Evolutionary conservation across 2,113 vertebrate genomes (phyloP).

Genomic region (Myotis davidii): DNA sequence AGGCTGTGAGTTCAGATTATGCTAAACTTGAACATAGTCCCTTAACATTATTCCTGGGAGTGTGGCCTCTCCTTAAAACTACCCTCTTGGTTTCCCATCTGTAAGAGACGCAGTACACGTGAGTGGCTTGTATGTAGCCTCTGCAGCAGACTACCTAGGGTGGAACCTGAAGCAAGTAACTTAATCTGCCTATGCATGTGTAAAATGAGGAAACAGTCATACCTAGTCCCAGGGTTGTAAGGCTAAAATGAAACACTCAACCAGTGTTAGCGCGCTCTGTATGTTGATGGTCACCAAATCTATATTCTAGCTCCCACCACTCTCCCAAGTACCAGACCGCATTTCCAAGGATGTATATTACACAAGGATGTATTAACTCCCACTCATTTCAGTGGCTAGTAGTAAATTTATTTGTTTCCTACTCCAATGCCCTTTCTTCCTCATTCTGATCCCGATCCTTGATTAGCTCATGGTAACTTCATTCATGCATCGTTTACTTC

Average conservation of each 20-base stretch:
- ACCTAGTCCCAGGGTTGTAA: background rate
- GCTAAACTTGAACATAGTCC: background rate
- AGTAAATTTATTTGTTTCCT: background rate
- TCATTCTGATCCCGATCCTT: background rate
- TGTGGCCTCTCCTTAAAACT: background rate
- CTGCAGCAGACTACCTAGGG: background rate
- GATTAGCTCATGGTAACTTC: background rate
- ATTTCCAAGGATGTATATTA: background rate
- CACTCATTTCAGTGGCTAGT: background rate
- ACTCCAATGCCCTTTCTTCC: background rate
- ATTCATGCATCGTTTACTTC: background rate
- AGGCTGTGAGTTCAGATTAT: too few relatives aligned
- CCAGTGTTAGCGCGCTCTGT: background rate
- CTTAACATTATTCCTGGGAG: background rate
- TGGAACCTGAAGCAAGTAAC: background rate
- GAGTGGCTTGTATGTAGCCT: fast-evolving
- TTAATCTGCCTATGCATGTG: background rate
- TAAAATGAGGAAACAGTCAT: background rate
- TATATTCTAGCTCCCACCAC: background rate
- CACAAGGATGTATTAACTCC: too few relatives aligned
- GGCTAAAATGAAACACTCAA: background rate
- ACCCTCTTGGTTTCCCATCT: background rate
- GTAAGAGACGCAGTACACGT: fast-evolving
- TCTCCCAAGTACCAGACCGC: background rate
- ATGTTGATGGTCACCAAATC: too few relatives aligned